phyloP scores from a whole-genome alignment of 2,888 invertebrate species.

The Portevinia maculata region DNA sequence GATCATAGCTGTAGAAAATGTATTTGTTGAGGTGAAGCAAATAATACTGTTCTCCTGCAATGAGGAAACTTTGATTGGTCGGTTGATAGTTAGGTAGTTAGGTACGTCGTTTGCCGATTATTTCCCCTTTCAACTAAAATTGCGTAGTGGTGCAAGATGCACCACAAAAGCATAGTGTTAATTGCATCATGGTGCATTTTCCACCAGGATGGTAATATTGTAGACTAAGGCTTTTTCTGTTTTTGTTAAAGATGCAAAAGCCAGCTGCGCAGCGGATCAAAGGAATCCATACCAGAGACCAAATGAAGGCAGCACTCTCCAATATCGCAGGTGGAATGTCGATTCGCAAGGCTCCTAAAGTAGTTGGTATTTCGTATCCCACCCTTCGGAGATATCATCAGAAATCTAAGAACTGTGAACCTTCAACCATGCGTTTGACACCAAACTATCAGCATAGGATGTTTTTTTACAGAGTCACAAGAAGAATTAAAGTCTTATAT shows the following conservation, averaged over 20 bases:
- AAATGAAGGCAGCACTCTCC: constrained; percentile 11
- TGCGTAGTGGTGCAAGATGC: background rate
- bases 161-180: too few relatives aligned
- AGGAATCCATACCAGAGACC: constrained; percentile 14
- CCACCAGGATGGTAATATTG: constrained; percentile 1
- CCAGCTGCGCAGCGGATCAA: background rate
- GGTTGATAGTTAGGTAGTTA: too few relatives aligned
- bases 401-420: constrained; percentile 6
- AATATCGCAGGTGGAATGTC: constrained; percentile 21
- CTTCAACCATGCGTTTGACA: constrained; percentile 3
- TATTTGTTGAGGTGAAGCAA: too few relatives aligned
- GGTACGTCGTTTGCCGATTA: background rate
- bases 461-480: constrained; percentile 1
- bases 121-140: background rate
- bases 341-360: constrained; percentile 7
- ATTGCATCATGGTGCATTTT: constrained; percentile 28
- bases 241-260: background rate
- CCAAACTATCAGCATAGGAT: background rate
- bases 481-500: constrained; percentile 8
- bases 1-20: too few relatives aligned
- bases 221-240: background rate
- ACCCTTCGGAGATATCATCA: constrained; percentile 18
- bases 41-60: too few relatives aligned
- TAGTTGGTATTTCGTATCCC: constrained; percentile 11
- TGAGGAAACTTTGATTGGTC: too few relatives aligned